Evolutionary conservation across 1,140 invertebrate genomes (phyloP), one percentile per base, ranked within the genome.

Genomic region (Hycleus cichorii): DNA sequence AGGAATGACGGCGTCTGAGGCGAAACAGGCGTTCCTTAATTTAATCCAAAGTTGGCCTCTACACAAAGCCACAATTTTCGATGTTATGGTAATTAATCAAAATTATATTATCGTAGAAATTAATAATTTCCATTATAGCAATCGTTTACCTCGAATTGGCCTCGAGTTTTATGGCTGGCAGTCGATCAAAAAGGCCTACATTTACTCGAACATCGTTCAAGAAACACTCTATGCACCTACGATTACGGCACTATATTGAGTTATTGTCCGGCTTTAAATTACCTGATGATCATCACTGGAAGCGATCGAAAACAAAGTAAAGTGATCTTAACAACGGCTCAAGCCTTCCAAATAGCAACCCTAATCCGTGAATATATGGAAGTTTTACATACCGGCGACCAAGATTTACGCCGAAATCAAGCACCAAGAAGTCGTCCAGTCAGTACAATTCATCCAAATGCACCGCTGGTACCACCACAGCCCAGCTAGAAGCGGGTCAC

Each of bases 71-170:
- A 95, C 92, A 4, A 90, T 97, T 63, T 97, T 95, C 74, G 93
- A 96, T 74, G 94, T 97, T 25, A 92, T 93, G 82, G 87, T 90
- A 75, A 32, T 5, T 67, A 32, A 52, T 9, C n/a, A 10, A 12
- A 47, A 12, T 24, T 47, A 1, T 12, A 49, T 24, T 32, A 5
- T 32, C 7, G 32, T 48, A 57, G 8, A 10, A 40, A 25, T 27
- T 51, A 11, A 11, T 11, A 10, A 18, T 55, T 65, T 32, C 7
- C 4, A 32, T 32, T 69, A 42, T 74, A 91, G 87, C 93, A 97
- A 88, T 93, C 91, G 11, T 96, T 96, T 71, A 96, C 93, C 2
- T 94, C 92, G 8, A 94, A 93, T 72, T 95, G 95, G 90, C 94
- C 94, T 56, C 76, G 89, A 58, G 82, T 89, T 18, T 75, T 97